These are phyloP conservation scores for Conchocele bisecta DNA, from an alignment of 2,888 invertebrate genomes.

Conservation along the genomic window DNA sequence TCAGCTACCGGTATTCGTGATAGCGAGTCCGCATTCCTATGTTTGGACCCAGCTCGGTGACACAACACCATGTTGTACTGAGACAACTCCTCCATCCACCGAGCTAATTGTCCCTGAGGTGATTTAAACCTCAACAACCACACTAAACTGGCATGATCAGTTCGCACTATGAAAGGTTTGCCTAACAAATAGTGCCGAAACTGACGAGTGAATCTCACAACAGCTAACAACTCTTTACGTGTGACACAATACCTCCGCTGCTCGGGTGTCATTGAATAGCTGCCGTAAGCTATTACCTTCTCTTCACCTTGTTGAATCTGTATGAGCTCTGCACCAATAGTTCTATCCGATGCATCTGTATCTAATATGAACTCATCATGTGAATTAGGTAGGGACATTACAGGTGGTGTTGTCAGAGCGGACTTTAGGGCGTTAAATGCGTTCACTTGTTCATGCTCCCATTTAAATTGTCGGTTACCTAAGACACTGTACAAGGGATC, in stretches of 20 bases:
- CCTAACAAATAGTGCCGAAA: constrained; percentile 40
- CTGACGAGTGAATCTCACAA: constrained; percentile 33
- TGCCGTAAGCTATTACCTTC: constrained; percentile 34
- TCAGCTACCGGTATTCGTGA: too few relatives aligned
- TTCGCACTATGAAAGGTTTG: constrained; percentile 5
- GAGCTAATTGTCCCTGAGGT: neutral
- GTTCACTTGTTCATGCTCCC: constrained; percentile 14
- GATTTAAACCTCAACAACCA: constrained; percentile 7
- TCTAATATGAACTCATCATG: constrained; percentile 29
- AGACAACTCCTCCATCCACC: constrained; percentile 44
- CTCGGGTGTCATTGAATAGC: constrained; percentile 25
- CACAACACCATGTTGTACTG: constrained; percentile 15
- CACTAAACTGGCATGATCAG: constrained; percentile 18
- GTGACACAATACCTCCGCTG: constrained; percentile 48
- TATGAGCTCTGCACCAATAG: constrained; percentile 42
- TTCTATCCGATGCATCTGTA: too few relatives aligned
- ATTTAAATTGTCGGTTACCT: constrained; percentile 20
- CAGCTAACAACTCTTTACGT: constrained; percentile 32
- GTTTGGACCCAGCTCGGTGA: constrained; percentile 9
- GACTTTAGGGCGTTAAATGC: constrained; percentile 12
- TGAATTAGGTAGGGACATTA: constrained; percentile 30
- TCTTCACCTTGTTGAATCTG: constrained; percentile 49
- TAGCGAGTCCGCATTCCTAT: too few relatives aligned
- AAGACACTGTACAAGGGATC: constrained; percentile 27
- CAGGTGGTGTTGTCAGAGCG: constrained; percentile 23